Conservation (phyloP, 2,113 vertebrate species). For the Grallaria varia region DNA sequence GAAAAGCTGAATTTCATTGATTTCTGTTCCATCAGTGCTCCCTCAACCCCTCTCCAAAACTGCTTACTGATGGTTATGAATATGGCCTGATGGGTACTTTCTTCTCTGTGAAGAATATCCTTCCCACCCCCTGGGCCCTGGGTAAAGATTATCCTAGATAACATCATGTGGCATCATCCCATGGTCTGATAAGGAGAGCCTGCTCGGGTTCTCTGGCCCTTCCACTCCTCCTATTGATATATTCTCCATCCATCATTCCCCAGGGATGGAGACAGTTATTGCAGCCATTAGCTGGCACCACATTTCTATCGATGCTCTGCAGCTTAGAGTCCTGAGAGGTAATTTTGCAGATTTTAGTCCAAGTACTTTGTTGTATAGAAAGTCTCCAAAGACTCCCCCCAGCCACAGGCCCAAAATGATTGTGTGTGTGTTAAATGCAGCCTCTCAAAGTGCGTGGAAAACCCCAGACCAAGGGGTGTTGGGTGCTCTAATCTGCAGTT, state of each 20-base stretch:
- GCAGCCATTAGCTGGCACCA: constrained; percentile 73
- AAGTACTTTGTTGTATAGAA: constrained; percentile 10
- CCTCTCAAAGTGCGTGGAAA: not conserved
- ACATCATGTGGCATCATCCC: constrained; percentile 53
- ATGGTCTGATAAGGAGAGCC: not conserved
- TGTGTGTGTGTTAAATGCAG: not conserved
- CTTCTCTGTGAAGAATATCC: not conserved
- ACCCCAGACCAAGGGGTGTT: not conserved
- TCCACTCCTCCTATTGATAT: constrained; percentile 43
- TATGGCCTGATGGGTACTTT: constrained; percentile 26
- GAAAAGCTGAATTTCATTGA: constrained; percentile 62
- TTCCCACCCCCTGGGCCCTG: constrained; percentile 44
- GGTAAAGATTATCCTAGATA: constrained; percentile 41
- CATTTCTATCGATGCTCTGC: constrained; percentile 51
- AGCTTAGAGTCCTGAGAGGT: constrained; percentile 52
- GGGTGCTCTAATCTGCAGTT: not conserved
- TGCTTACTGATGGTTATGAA: constrained; percentile 43
- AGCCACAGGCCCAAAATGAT: not conserved
- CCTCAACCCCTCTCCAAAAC: constrained; percentile 2
- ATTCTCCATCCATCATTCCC: constrained; percentile 57
- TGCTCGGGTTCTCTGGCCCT: constrained; percentile 43
- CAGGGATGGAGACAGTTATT: constrained; percentile 55
- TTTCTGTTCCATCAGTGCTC: constrained; percentile 27
- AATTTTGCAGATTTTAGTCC: constrained; percentile 60
- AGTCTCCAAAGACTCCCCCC: constrained; percentile 19